Conservation (phyloP, 1,140 invertebrate genomes). For the fruit fly (Drosophila melanogaster) region DNA sequence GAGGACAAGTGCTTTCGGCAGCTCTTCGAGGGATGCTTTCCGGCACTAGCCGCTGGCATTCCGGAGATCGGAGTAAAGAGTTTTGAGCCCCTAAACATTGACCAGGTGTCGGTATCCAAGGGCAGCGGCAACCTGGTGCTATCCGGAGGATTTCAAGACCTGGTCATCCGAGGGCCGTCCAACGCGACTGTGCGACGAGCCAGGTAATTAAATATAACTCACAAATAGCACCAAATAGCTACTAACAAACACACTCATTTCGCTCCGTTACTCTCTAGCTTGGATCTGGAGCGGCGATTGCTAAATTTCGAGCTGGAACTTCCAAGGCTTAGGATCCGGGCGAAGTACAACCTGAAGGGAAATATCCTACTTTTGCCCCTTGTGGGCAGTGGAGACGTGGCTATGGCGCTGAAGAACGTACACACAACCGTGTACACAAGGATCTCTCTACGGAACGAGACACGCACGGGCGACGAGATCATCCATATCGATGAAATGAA, state of each 20-base stretch:
- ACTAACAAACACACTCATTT: no score
- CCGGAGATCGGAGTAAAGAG: conserved; percentile 85
- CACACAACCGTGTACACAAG: conserved; percentile 85
- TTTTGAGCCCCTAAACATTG: conserved; percentile 85
- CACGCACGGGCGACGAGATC: conserved; percentile 83
- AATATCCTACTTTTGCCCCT: conserved; percentile 86
- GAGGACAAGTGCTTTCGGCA: conserved; percentile 80
- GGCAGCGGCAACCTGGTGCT: conserved; percentile 85
- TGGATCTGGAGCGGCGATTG: conserved; percentile 84
- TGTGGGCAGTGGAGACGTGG: conserved; percentile 85
- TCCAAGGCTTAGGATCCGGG: conserved; percentile 85
- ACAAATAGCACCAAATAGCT: no score
- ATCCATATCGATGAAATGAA: conserved; percentile 86
- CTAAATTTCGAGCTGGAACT: conserved; percentile 86
- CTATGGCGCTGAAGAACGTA: conserved; percentile 85
- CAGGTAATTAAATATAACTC: conserved; percentile 31
- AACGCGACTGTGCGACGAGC: conserved; percentile 83
- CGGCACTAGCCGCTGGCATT: conserved; percentile 83
- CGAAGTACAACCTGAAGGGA: conserved; percentile 86
- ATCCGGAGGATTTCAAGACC: conserved; percentile 84
- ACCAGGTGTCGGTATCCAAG: conserved; percentile 85
- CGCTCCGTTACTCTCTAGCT: conserved; percentile 47
- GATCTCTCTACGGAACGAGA: conserved; percentile 84
- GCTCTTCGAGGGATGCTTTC: conserved; percentile 79
- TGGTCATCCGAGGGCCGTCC: conserved; percentile 85